Conservation (phyloP, 2,888 invertebrate species). For the Caenorhabditis afra region DNA sequence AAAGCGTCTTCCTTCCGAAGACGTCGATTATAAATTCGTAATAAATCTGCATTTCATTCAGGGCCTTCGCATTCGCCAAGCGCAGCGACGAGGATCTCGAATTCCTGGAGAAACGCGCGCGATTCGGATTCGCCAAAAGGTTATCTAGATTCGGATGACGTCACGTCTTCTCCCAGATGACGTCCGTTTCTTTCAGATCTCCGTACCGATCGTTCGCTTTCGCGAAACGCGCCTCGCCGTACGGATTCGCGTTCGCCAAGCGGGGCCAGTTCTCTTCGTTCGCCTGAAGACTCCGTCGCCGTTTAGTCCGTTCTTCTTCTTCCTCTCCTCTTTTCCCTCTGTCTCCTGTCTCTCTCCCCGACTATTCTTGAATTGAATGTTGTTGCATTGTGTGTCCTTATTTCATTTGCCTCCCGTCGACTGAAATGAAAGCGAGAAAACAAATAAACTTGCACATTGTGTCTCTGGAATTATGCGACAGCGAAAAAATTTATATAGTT, state of each 20-base stretch:
- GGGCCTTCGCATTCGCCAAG: slow-evolving; percentile 68
- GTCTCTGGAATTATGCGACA: not conserved
- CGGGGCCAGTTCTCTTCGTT: slow-evolving; percentile 62
- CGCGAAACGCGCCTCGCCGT: slow-evolving; percentile 68
- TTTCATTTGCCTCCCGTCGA: slow-evolving; percentile 46
- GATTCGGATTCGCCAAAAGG: slow-evolving; percentile 68
- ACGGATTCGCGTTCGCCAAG: slow-evolving; percentile 71
- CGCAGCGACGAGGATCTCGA: slow-evolving; percentile 60
- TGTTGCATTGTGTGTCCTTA: slow-evolving; percentile 56
- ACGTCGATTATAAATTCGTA: slow-evolving; percentile 27
- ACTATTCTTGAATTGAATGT: slow-evolving; percentile 44
- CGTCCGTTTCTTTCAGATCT: slow-evolving; percentile 40
- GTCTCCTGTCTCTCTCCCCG: slow-evolving; percentile 5
- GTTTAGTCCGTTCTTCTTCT: slow-evolving; percentile 8
- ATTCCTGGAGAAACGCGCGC: slow-evolving; percentile 63
- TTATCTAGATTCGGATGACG: slow-evolving; percentile 16
- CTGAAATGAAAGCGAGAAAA: slow-evolving; percentile 54
- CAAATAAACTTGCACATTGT: slow-evolving; percentile 51
- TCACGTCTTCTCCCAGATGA: not conserved
- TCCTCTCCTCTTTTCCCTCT: slow-evolving; percentile 12
- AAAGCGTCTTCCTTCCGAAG: not conserved
- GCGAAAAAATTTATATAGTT: not conserved
- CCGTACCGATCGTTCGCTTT: slow-evolving; percentile 67
- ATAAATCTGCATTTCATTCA: slow-evolving; percentile 31
- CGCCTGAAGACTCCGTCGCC: slow-evolving; percentile 46